phyloP scores from a whole-genome alignment of 1,140 invertebrate genomes.

The Sycophila sp. region DNA sequence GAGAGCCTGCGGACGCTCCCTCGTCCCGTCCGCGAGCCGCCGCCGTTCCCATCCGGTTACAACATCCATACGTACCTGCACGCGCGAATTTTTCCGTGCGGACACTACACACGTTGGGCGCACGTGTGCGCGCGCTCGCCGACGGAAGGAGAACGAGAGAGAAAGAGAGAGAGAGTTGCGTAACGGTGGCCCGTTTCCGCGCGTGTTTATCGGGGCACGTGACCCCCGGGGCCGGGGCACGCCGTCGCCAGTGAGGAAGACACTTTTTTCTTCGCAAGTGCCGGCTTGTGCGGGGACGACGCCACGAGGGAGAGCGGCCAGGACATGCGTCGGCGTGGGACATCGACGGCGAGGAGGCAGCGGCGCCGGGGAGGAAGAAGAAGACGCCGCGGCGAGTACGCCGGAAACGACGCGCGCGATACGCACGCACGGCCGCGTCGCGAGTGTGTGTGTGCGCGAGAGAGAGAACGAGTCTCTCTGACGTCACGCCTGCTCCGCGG shows the following conservation, averaged over 20 bases:
- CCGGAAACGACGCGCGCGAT: constrained; percentile 41
- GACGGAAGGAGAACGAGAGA: neutral
- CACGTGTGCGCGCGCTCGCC: constrained; percentile 4
- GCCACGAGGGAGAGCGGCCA: neutral
- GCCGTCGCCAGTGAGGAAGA: no score
- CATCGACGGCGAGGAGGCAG: no score
- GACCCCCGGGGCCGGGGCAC: no score
- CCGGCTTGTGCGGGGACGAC: neutral
- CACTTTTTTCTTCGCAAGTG: constrained; percentile 21
- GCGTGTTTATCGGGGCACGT: constrained; percentile 2
- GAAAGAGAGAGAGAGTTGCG: no score
- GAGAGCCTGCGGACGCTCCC: constrained; percentile 39
- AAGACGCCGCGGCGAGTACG: neutral
- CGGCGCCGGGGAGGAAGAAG: neutral
- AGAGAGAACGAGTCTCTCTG: constrained; percentile 3
- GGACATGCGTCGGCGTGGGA: no score
- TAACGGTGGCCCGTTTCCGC: no score
- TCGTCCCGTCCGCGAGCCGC: no score
- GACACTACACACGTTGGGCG: constrained; percentile 4
- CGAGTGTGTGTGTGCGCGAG: neutral
- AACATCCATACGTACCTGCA: no score
- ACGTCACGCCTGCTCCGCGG: constrained; percentile 34
- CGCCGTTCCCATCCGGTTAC: neutral
- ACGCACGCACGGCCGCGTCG: neutral
- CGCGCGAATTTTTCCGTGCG: no score